A percentile compares a stretch with the other conserved stretches of the same genome.
phyloP scores from a whole-genome alignment of 2,888 invertebrate species.

The Sminthurides aquaticus region DNA sequence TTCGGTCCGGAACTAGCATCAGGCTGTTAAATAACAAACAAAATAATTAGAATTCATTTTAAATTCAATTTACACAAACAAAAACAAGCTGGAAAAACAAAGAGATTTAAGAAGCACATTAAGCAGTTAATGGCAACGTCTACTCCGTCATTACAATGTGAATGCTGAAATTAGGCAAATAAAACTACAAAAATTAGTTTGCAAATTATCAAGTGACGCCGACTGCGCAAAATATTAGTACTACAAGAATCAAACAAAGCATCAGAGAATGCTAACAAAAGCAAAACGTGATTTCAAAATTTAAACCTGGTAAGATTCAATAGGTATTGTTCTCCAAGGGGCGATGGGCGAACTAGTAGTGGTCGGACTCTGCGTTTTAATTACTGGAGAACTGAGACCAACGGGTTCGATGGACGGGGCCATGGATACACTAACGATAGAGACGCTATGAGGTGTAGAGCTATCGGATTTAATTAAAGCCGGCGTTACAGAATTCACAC shows the following conservation, averaged over 20 bases:
- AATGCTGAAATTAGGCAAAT: too few species aligned
- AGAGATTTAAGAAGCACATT: not conserved
- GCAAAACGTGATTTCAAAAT: not conserved
- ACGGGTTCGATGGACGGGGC: slow-evolving; percentile 1
- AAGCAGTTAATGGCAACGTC: not conserved
- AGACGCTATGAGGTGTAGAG: slow-evolving; percentile 8
- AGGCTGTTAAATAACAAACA: slow-evolving; percentile 20
- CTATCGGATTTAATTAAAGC: not conserved
- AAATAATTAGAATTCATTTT: too few species aligned
- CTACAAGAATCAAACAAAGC: not conserved
- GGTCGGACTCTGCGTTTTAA: not conserved
- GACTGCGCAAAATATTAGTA: too few species aligned
- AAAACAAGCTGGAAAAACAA: not conserved
- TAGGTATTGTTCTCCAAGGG: slow-evolving; percentile 25
- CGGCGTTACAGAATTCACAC: not conserved
- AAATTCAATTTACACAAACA: not conserved
- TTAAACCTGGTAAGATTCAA: slow-evolving; percentile 9
- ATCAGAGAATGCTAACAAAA: not conserved
- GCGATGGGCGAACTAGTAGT: slow-evolving; percentile 10
- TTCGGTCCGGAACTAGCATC: slow-evolving; percentile 4
- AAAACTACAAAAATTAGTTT: too few species aligned
- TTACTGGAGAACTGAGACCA: not conserved
- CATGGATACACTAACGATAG: slow-evolving; percentile 20
- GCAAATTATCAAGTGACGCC: too few species aligned
- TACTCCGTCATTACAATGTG: not conserved